Evolutionary conservation across 2,113 vertebrate genomes (phyloP), one percentile per base, ranked within the genome.

Genomic region (Microcebus lehilahytsara): DNA sequence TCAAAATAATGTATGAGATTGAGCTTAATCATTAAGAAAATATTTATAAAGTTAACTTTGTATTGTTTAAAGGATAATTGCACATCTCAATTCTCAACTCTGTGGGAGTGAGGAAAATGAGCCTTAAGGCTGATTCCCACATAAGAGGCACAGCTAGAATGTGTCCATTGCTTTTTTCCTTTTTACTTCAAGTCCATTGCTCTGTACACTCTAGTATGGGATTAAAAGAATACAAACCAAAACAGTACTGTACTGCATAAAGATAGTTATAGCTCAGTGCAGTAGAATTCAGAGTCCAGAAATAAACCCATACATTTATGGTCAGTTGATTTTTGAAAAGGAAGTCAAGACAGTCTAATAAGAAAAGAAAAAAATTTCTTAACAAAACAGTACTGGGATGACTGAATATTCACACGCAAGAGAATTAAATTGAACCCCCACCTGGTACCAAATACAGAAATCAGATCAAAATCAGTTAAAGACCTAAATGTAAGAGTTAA

Each of bases 51-150:
- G 9, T 96, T 85, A 74, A 84, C 30, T 81, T 81, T 87, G 74
- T 84, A 62, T 89, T 96, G 40, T 92, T 89, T 67, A 78, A 27
- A 83, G 42, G 46, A 27, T 71, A 91, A 71, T 75, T 92, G 95
- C 13, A 71, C 23, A 84, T 88, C 11, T 92, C 32, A 78, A 84
- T 79, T 96, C 6, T 66, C 60, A 90, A 0, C 66, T 97, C 17
- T 83, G 40, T 64, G 9, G 53, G 34, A 75, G 32, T 72, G 25
- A 83, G 46, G 67, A 86, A 96, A 72, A 89, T 89, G 34, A 79
- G 34, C 80, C 25, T 87, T 87, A 71, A 83, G 86, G 40, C 11
- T 53, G 10, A 81, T 91, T 85, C 16, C 37, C 30, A 42, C 42
- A 20, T 89, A 49, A 77, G 13, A 91, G 84, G 23, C 30, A 62